Conservation (phyloP, 37 sponge, comb jelly and placozoan species). For the Haliclona indistincta region DNA sequence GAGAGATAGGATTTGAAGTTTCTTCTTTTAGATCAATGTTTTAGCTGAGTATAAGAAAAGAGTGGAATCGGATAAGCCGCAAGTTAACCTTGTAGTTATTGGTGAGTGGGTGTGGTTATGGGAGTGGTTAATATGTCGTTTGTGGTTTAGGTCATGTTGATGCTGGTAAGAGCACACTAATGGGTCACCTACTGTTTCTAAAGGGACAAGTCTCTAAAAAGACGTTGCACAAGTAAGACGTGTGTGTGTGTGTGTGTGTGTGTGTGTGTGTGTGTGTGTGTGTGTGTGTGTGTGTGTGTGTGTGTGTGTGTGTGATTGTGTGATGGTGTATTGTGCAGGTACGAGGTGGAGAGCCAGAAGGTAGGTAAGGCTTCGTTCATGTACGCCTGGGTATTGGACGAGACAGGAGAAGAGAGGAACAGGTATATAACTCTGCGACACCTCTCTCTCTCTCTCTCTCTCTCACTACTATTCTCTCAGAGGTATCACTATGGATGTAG, state of each 20-base stretch:
- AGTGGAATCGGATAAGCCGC: slow-evolving; percentile 38
- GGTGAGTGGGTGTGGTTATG: slow-evolving; percentile 71
- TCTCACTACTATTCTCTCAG: slow-evolving; percentile 21
- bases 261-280: background rate
- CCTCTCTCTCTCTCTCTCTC: background rate
- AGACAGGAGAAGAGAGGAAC: slow-evolving; percentile 95
- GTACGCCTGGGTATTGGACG: slow-evolving; percentile 99
- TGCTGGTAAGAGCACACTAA: slow-evolving; percentile 99
- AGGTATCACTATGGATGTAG: slow-evolving; percentile 98
- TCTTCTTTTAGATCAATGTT: slow-evolving; percentile 51
- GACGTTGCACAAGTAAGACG: slow-evolving; percentile 90
- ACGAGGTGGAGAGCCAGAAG: slow-evolving; percentile 81
- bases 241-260: background rate
- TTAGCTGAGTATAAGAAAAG: slow-evolving; percentile 65
- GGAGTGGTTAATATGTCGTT: too few relatives aligned
- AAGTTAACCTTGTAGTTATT: slow-evolving; percentile 86
- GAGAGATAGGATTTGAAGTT: background rate
- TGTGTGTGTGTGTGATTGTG: too few relatives aligned
- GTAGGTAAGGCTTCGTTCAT: slow-evolving; percentile 96
- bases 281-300: background rate
- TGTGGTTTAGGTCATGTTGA: slow-evolving; percentile 91
- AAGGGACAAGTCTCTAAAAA: slow-evolving; percentile 88
- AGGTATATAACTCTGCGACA: slow-evolving; percentile 12
- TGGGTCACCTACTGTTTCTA: slow-evolving; percentile 94
- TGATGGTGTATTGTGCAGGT: slow-evolving; percentile 33